Conservation (phyloP, 2,797 vertebrate genomes). For the Triplophysa yarkandensis region DNA sequence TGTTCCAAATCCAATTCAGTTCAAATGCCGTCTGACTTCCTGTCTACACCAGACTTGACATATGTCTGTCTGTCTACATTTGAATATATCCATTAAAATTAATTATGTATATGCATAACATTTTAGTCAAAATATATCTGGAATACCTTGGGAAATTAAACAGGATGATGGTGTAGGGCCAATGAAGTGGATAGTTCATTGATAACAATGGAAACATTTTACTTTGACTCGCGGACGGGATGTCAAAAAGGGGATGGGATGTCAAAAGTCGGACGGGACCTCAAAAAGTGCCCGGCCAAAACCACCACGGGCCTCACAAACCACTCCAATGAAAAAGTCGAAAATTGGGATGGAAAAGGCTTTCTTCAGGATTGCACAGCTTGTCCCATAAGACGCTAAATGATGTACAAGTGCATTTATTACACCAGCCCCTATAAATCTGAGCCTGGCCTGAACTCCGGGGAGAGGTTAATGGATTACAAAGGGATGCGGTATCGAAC, state of each 20-base stretch:
- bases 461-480: constrained; percentile 88
- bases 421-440: constrained; percentile 83
- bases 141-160: background rate
- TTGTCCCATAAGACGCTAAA: constrained; percentile 81
- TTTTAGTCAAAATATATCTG: background rate
- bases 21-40: background rate
- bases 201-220: too few relatives aligned
- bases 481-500: constrained; percentile 84
- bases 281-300: constrained; percentile 26
- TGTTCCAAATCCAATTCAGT: background rate
- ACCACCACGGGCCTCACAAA: constrained; percentile 38
- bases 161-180: too few relatives aligned
- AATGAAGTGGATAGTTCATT: too few relatives aligned
- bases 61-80: too few relatives aligned
- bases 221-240: too few relatives aligned
- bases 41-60: background rate
- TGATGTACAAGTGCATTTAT: constrained; percentile 86
- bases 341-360: constrained; percentile 63
- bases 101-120: too few relatives aligned
- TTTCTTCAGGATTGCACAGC: constrained; percentile 71
- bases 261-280: too few relatives aligned
- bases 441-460: constrained; percentile 82
- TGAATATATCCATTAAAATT: too few relatives aligned
- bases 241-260: too few relatives aligned
- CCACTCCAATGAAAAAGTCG: constrained; percentile 61